phyloP scores from a whole-genome alignment of 1,140 invertebrate species.

The Episyrphus balteatus region DNA sequence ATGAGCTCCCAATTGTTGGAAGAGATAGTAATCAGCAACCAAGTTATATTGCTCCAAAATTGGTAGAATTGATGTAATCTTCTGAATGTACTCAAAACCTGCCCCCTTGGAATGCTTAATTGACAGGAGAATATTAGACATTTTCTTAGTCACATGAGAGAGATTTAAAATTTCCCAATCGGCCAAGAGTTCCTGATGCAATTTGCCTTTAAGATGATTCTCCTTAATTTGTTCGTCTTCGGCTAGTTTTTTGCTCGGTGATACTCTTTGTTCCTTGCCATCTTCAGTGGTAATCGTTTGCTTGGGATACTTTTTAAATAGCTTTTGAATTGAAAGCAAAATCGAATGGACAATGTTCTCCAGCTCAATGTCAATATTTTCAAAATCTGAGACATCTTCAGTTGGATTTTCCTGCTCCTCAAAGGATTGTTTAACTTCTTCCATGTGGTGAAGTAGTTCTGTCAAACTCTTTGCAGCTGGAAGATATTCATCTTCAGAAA shows the following conservation, averaged over 20 bases:
- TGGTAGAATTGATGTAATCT: constrained; percentile 42
- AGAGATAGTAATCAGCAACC: constrained; percentile 66
- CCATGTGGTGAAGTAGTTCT: constrained; percentile 8
- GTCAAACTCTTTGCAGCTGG: constrained; percentile 22
- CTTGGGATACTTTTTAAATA: constrained; percentile 53
- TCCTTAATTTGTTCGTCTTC: constrained; percentile 30
- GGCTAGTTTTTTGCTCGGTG: not conserved
- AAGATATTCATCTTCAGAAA: constrained; percentile 11
- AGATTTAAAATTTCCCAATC: constrained; percentile 48
- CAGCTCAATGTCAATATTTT: constrained; percentile 30
- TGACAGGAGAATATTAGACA: constrained; percentile 29
- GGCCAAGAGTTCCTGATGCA: constrained; percentile 46
- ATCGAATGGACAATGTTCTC: constrained; percentile 48
- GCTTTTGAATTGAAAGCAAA: constrained; percentile 53
- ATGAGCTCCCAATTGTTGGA: constrained; percentile 61
- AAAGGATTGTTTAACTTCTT: not conserved
- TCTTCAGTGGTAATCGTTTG: not conserved
- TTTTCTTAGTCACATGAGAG: constrained; percentile 34
- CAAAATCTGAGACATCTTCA: constrained; percentile 10
- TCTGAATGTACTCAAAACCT: constrained; percentile 15
- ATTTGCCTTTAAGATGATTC: constrained; percentile 49
- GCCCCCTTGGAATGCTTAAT: constrained; percentile 15
- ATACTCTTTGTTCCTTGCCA: not conserved
- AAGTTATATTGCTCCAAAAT: constrained; percentile 68
- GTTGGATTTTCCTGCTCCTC: no score